Evolutionary conservation across 1,140 invertebrate species (phyloP), one percentile per base, ranked within the genome.

Genomic region (Teleogryllus occipitalis): DNA sequence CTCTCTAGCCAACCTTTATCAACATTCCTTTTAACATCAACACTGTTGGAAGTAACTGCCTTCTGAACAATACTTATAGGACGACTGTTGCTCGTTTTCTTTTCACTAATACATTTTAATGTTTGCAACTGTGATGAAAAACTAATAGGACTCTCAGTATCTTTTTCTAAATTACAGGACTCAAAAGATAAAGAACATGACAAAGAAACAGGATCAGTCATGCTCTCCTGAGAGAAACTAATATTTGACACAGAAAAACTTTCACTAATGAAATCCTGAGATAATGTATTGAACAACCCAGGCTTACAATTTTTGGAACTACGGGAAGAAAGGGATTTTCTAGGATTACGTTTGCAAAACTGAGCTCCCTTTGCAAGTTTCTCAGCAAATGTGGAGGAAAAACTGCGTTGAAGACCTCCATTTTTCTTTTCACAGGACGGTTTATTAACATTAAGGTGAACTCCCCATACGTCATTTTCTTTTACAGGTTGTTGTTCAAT

Each of bases 281-380:
- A 21, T 48, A 77, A n/a, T 15, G 47, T 47, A 22, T 48, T 48
- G n/a, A 21, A 47, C 8, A 48, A 21, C 49, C 18, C n/a, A 15
- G 47, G 46, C 22, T 47, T 47, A 18, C 39, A 48, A 12, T 22
- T 85, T 8, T 82, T 81, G 7, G 88, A 86, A 76, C 78, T 27
- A 46, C 73, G 39, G 82, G 83, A 84, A 18, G 85, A 84, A n/a
- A 90, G 81, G 0, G 90, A 90, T 85, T 95, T 95, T 83, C 93
- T 88, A 15, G 93, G 93, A 87, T 95, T 94, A 80, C 93, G 87
- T 83, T 93, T 91, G 39, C 88, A 88, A 85, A 94, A 91, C 83
- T 86, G 91, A 79, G 90, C 88, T 74, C 88, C 89, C 72, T 90
- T 87, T 85, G 94, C 94, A 78, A 93, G 86, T 84, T 94, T 93